A percentile compares a stretch with the other conserved stretches of the same genome.
phyloP scores from a whole-genome alignment of 2,888 invertebrate genomes.

The Philhelius pedissequus region DNA sequence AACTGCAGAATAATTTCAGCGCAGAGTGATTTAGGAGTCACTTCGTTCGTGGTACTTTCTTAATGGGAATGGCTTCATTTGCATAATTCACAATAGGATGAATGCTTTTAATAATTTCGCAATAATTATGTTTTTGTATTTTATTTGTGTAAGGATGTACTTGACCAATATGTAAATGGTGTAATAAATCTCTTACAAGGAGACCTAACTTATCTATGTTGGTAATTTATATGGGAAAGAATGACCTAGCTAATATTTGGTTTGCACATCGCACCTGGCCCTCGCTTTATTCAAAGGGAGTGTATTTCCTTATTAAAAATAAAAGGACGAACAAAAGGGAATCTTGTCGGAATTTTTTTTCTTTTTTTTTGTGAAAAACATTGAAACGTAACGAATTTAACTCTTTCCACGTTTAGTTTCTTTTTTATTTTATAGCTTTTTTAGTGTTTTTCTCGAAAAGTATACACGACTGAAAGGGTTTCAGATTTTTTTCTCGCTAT shows the following conservation, averaged over 20 bases:
- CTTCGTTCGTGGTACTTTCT: neutral
- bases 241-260: neutral
- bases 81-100: neutral
- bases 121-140: neutral
- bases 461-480: neutral
- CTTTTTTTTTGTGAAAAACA: neutral
- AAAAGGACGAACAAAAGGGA: neutral
- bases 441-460: neutral
- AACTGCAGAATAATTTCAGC: conserved; percentile 4
- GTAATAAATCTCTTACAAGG: neutral
- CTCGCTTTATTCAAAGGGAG: neutral
- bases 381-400: neutral
- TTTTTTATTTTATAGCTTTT: neutral
- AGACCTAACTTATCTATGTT: neutral
- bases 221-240: neutral
- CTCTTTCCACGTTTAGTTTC: neutral
- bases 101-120: neutral
- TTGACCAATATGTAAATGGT: neutral
- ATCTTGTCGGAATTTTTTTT: neutral
- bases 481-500: neutral
- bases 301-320: neutral
- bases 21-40: neutral
- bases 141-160: neutral
- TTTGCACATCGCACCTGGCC: neutral
- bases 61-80: neutral